Conservation (phyloP, 2,888 invertebrate genomes). For the Drosophila subquinaria region DNA sequence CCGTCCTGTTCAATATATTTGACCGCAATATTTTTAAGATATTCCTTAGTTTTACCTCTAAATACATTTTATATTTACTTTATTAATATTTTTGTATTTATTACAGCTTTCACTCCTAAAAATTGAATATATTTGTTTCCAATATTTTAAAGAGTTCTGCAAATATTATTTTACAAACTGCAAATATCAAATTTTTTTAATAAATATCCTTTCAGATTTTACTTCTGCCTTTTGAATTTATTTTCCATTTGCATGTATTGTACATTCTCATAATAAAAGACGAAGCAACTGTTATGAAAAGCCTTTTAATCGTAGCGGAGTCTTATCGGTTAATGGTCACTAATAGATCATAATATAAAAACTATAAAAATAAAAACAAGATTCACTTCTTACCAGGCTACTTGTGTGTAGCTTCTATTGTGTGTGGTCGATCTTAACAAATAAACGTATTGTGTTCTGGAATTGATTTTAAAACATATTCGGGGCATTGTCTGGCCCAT, state of each 20-base stretch:
- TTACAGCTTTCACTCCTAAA: no score
- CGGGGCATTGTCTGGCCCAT: constrained; percentile 30
- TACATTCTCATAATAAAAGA: constrained; percentile 9
- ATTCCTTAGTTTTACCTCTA: no score
- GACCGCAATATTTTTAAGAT: no score
- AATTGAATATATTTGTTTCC: no score
- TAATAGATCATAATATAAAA: constrained; percentile 72
- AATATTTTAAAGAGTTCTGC: no score
- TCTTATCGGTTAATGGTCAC: constrained; percentile 69
- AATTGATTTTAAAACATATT: constrained; percentile 47
- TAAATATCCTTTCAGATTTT: no score
- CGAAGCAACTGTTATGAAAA: constrained; percentile 3
- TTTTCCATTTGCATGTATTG: not conserved
- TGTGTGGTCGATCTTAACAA: constrained; percentile 45
- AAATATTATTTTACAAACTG: no score
- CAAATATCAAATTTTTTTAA: no score
- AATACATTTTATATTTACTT: no score
- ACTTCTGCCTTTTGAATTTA: no score
- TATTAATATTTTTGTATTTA: no score
- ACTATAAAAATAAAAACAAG: constrained; percentile 55
- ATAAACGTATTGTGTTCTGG: constrained; percentile 42
- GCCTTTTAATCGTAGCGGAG: constrained; percentile 14
- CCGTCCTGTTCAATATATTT: no score
- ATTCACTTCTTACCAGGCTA: constrained; percentile 31
- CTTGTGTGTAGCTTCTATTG: constrained; percentile 39